phyloP scores from a whole-genome alignment of 2,797 vertebrate genomes.

The Eurystomus glaucurus region DNA sequence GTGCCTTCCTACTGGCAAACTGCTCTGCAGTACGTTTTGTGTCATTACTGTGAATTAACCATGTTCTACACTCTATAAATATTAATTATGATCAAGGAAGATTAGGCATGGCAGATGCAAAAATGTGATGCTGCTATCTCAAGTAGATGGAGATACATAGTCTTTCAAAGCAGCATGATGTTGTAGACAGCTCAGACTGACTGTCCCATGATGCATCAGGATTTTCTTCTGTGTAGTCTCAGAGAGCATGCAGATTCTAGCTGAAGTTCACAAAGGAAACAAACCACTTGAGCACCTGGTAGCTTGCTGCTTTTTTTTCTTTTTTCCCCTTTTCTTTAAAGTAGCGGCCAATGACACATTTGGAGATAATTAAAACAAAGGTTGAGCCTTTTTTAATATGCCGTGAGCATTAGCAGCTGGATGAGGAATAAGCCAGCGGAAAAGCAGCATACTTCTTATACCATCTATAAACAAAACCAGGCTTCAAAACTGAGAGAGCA shows the following conservation, averaged over 20 bases:
- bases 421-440: not conserved
- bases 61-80: not conserved
- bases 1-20: not conserved
- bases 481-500: not conserved
- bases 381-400: not conserved
- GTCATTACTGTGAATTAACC: not conserved
- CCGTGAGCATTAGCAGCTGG: not conserved
- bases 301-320: not conserved
- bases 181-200: not conserved
- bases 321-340: not conserved
- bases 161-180: fast-evolving
- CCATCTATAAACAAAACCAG: slow-evolving; percentile 25
- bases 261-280: not conserved
- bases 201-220: fast-evolving
- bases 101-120: not conserved
- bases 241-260: not conserved
- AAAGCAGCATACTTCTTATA: not conserved
- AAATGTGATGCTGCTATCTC: not conserved
- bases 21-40: not conserved
- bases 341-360: not conserved
- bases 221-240: not conserved
- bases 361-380: slow-evolving; percentile 17
- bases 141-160: not conserved
- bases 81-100: not conserved
- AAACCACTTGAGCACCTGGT: not conserved